phyloP scores from a whole-genome alignment of 2,113 vertebrate species.

The Platichthys flesus region DNA sequence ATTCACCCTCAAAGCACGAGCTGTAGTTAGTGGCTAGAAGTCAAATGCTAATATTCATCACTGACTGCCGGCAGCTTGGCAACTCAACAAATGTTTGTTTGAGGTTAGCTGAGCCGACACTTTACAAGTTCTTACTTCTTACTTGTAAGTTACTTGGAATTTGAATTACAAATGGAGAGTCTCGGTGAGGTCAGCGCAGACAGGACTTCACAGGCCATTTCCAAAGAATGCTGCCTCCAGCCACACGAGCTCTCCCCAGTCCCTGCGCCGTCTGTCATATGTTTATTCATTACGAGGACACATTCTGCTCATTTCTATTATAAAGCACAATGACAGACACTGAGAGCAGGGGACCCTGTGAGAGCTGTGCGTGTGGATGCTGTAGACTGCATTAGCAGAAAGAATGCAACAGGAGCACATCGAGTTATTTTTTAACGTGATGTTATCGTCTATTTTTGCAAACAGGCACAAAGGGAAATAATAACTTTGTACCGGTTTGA shows the following conservation, averaged over 20 bases:
- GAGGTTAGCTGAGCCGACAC: constrained; percentile 41
- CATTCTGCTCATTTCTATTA: constrained; percentile 29
- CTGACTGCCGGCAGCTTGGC: constrained; percentile 14
- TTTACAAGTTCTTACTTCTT: constrained; percentile 34
- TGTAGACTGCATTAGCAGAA: neutral
- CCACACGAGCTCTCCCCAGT: neutral
- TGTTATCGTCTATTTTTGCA: too few species aligned
- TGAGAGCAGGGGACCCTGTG: neutral
- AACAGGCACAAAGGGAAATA: neutral
- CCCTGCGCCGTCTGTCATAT: neutral
- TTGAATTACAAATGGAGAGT: constrained; percentile 36
- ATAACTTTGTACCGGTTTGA: too few species aligned
- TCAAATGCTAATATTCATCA: constrained; percentile 30
- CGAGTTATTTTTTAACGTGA: too few species aligned
- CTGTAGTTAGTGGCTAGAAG: neutral
- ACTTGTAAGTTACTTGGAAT: neutral
- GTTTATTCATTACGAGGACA: constrained; percentile 7
- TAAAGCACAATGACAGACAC: constrained; percentile 14
- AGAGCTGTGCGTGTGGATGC: neutral
- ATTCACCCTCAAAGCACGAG: neutral
- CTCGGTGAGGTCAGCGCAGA: constrained; percentile 3
- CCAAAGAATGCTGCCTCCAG: neutral
- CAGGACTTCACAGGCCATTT: neutral
- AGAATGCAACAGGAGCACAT: too few species aligned
- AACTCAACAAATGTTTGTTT: constrained; percentile 35